Evolutionary conservation across 2,888 invertebrate genomes (phyloP).

Genomic region (Ophion slaviceki): DNA sequence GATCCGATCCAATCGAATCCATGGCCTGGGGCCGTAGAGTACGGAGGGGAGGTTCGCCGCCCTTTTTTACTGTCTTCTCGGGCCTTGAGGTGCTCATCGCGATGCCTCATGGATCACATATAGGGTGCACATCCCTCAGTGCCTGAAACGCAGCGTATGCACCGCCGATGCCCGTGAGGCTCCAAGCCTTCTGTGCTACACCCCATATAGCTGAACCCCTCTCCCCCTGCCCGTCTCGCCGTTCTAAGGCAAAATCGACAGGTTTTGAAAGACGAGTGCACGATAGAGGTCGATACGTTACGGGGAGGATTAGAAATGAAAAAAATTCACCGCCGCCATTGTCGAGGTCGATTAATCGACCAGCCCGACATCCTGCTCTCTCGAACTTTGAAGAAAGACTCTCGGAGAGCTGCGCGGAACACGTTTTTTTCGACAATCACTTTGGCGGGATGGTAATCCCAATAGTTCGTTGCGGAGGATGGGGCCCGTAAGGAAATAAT

Average conservation of each 20-base stretch:
- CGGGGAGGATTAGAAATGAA: conserved; percentile 63
- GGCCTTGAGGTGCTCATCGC: conserved; percentile 48
- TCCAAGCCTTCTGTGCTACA: conserved; percentile 57
- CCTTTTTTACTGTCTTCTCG: conserved; percentile 63
- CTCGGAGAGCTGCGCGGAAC: background rate
- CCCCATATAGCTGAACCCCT: conserved; percentile 26
- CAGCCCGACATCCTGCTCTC: conserved; percentile 63
- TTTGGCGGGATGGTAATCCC: background rate
- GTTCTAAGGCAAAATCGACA: conserved; percentile 23
- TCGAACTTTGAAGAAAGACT: conserved; percentile 25
- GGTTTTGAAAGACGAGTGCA: conserved; percentile 30
- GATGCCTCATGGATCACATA: conserved; percentile 56
- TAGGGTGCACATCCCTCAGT: conserved; percentile 45
- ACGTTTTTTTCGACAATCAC: background rate
- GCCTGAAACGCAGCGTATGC: conserved; percentile 54
- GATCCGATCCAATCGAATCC: conserved; percentile 81
- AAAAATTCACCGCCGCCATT: conserved; percentile 40
- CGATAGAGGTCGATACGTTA: conserved; percentile 61
- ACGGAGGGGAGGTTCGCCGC: conserved; percentile 72
- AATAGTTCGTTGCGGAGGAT: too few relatives aligned
- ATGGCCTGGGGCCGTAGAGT: conserved; percentile 73
- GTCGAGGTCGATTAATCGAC: conserved; percentile 68
- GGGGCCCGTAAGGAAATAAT: too few relatives aligned
- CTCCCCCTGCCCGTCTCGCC: background rate
- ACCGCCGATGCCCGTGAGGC: conserved; percentile 33